phyloP scores from a whole-genome alignment of 1,140 invertebrate genomes.

The Sycobia sp. region DNA sequence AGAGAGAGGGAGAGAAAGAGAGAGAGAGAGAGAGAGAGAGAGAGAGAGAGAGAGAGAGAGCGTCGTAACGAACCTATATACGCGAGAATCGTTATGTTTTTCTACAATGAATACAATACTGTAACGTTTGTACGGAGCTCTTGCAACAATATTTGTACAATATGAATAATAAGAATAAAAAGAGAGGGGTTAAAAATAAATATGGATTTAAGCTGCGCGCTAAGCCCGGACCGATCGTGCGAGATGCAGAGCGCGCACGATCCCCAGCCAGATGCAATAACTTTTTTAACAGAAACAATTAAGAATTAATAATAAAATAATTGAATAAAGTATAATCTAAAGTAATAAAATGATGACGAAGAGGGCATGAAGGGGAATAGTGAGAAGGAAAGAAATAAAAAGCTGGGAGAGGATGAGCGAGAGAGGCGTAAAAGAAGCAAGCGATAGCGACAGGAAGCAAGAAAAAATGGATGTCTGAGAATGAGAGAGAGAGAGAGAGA shows the following conservation, averaged over 20 bases:
- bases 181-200: conserved; percentile 23
- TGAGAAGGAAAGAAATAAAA: conserved; percentile 1
- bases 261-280: conserved; percentile 56
- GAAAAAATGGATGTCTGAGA: not conserved
- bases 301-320: conserved; percentile 15
- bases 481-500: not conserved
- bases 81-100: conserved; percentile 58
- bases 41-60: conserved; percentile 31
- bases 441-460: no score
- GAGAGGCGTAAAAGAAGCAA: no score
- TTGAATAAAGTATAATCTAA: conserved; percentile 9
- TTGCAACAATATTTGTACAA: conserved; percentile 62
- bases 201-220: conserved; percentile 7
- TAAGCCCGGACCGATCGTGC: not conserved
- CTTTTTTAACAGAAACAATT: conserved; percentile 54
- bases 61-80: conserved; percentile 41
- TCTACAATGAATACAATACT: conserved; percentile 47
- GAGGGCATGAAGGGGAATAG: not conserved
- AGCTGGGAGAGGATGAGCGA: no score
- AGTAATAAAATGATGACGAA: conserved; percentile 14
- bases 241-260: not conserved
- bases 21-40: not conserved
- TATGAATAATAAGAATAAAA: conserved; percentile 43
- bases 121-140: conserved; percentile 61
- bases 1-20: not conserved